phyloP scores from a whole-genome alignment of 2,113 vertebrate genomes.

The Cricetomys ansorgei region DNA sequence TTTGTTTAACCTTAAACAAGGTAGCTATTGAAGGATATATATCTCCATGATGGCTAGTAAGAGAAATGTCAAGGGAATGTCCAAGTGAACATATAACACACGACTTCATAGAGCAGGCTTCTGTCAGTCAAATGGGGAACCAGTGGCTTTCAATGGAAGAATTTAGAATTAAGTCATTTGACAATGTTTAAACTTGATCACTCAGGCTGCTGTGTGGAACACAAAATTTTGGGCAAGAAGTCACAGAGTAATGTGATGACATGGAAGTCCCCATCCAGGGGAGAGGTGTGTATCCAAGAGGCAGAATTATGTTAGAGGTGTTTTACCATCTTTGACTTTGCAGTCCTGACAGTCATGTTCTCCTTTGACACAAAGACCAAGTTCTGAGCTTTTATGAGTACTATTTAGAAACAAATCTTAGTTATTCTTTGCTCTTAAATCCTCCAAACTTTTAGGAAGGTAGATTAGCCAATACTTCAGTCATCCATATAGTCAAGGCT shows the following conservation, averaged over 20 bases:
- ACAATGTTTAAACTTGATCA: neutral
- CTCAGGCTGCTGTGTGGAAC: neutral
- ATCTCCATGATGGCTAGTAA: neutral
- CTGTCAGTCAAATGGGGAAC: neutral
- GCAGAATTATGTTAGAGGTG: neutral
- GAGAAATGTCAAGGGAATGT: neutral
- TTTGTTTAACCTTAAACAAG: too few species aligned
- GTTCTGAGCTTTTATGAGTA: neutral
- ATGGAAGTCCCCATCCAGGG: neutral
- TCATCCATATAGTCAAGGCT: neutral
- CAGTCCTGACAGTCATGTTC: neutral
- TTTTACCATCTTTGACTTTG: neutral
- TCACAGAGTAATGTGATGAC: neutral
- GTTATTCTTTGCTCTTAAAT: constrained; percentile 27
- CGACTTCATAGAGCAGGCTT: neutral
- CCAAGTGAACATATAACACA: neutral
- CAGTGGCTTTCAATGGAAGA: neutral
- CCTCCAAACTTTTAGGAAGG: neutral
- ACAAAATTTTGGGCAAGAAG: neutral
- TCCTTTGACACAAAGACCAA: neutral
- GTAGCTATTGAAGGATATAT: too few species aligned
- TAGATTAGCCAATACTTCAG: neutral
- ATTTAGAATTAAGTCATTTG: neutral
- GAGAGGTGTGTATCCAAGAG: neutral
- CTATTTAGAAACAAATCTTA: neutral